Base-by-base conservation (phyloP, 2,888 invertebrate species). In the Meta bourneti region DNA sequence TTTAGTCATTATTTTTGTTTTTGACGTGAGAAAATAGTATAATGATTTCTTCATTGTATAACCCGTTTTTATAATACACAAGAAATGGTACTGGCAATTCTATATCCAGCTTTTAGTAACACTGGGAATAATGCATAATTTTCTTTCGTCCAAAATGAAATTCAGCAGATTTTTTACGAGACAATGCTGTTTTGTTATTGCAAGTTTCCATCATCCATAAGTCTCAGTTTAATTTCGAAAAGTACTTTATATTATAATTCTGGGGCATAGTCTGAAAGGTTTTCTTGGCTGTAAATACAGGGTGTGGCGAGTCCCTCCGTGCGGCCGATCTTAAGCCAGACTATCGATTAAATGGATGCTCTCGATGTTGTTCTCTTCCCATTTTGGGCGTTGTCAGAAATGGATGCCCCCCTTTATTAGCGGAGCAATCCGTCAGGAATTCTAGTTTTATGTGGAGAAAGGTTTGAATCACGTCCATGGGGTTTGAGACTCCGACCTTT, bases 341-440 rank as follows among this genome's bases (percentile, higher is more conserved):
- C 51, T 54, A 78, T 78, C 78, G 78, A 78, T 78, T 78, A 52
- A 52, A 51, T 61, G 16, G 19, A 16, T 16, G 13, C 48, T 16
- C 49, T 52, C 52, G 51, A 77, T 79, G 61, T 34, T 61, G 20
- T 19, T 79, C 19, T 49, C 77, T n/a, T 77, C 79, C 20, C 61
- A 61, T 54, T 61, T 54, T 20, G 79, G 79, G 79, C 79, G 79
- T 79, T 79, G 79, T 79, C 79, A 16, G 54, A 79, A 34, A 79
- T 54, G 19, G 61, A 61, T 52, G 49, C 34, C 20, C 54, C n/a
- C 19, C 79, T 34, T 79, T 79, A 61, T 79, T 69, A 61, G 79
- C 13, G 16, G 16, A 20, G 16, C 16, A 8, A 34, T 61, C 79
- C 34, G 13, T 13, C 61, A 49, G 77, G 77, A 77, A n/a, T 77